Percentiles rank a stretch among this genome's conserved stretches.
phyloP scores from a whole-genome alignment of 1,140 invertebrate genomes.

The Megalopta genalis region DNA sequence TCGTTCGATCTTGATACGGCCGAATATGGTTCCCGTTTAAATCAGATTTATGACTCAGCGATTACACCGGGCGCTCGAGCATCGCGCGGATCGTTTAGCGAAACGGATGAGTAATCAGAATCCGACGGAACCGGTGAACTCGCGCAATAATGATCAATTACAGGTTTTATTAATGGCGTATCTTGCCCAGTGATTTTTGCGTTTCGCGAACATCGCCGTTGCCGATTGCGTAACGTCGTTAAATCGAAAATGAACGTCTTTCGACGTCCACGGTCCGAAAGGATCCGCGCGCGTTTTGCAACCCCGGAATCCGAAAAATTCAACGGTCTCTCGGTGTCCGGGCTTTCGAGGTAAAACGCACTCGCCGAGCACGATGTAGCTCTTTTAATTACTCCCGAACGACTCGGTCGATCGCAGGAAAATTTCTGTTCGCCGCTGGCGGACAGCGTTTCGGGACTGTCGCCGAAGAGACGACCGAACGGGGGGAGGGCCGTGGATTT shows the following conservation, averaged over 20 bases:
- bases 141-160: slow-evolving; percentile 21
- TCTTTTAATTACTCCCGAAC: slow-evolving; percentile 9
- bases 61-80: background rate
- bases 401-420: background rate
- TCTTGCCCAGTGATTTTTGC: background rate
- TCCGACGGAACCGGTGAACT: background rate
- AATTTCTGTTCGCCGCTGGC: background rate
- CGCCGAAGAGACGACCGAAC: background rate
- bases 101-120: slow-evolving; percentile 11
- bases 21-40: background rate
- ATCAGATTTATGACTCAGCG: slow-evolving; percentile 6
- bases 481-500: no score
- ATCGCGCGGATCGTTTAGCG: background rate
- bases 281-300: background rate
- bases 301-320: slow-evolving; percentile 21
- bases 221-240: slow-evolving; percentile 28
- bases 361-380: background rate
- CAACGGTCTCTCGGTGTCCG: background rate
- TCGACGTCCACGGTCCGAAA: background rate
- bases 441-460: background rate
- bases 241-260: background rate
- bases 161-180: slow-evolving; percentile 18
- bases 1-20: background rate
- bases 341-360: slow-evolving; percentile 3
- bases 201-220: background rate